Evolutionary conservation across 2,113 vertebrate species (phyloP).

Genomic region (Cyphomyrus plagiostoma): DNA sequence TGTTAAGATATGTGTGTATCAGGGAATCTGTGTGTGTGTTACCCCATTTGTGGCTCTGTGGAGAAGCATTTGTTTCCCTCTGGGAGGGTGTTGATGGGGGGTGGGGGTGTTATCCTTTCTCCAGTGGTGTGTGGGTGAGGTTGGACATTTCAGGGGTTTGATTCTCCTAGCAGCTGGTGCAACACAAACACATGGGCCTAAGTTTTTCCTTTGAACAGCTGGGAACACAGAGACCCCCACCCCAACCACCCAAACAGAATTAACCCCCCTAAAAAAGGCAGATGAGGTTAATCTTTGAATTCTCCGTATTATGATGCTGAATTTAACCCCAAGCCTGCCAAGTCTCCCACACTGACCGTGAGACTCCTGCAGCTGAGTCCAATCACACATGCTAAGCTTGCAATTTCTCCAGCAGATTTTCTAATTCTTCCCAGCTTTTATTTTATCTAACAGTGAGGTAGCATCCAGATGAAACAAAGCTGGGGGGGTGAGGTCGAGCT

Average conservation of each 20-base stretch:
- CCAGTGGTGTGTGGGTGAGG: background rate
- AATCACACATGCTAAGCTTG: background rate
- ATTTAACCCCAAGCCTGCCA: background rate
- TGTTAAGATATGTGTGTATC: conserved; percentile 3
- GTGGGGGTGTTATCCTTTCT: background rate
- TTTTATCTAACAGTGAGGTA: background rate
- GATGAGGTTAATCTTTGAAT: background rate
- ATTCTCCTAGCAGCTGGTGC: conserved; percentile 66
- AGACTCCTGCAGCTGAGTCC: background rate
- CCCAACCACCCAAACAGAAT: background rate
- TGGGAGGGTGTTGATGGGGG: background rate
- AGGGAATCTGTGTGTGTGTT: conserved; percentile 21
- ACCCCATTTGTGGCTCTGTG: background rate
- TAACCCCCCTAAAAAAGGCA: background rate
- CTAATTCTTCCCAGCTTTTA: background rate
- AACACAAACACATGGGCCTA: conserved; percentile 60
- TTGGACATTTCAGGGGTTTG: conserved; percentile 26
- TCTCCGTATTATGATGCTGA: background rate
- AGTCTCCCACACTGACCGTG: background rate
- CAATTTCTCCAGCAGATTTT: background rate
- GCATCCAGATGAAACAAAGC: background rate
- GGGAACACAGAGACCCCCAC: conserved; percentile 53
- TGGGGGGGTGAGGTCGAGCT: too few species aligned
- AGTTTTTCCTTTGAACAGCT: conserved; percentile 66
- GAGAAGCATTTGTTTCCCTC: background rate